phyloP scores from a whole-genome alignment of 2,888 invertebrate genomes.

The Luperina testacea region DNA sequence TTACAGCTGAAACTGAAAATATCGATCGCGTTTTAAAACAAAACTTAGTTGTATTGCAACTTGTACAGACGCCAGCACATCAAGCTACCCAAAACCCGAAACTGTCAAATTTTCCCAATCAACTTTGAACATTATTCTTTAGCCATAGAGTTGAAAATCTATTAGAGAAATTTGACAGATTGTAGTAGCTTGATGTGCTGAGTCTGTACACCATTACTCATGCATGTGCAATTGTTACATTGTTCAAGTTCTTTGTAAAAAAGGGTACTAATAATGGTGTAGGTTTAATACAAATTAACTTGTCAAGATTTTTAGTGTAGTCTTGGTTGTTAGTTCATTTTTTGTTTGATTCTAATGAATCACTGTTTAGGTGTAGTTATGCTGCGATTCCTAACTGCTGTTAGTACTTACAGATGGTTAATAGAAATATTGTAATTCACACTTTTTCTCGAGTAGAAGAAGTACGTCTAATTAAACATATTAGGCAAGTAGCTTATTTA shows the following conservation, averaged over 20 bases:
- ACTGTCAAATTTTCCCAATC: too few species aligned
- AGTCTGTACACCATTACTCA: background rate
- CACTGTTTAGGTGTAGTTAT: background rate
- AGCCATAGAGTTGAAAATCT: too few species aligned
- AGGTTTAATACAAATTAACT: conserved; percentile 22
- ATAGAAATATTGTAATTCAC: background rate
- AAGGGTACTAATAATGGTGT: background rate
- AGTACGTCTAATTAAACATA: background rate
- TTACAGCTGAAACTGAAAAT: background rate
- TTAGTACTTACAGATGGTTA: background rate
- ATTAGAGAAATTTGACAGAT: too few species aligned
- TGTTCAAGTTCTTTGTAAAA: conserved; percentile 11
- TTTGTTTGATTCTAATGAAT: conserved; percentile 16
- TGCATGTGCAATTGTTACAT: conserved; percentile 17
- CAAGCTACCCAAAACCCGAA: too few species aligned
- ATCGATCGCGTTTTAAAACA: background rate
- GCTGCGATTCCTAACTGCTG: background rate
- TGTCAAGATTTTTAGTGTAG: conserved; percentile 16
- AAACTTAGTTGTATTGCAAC: conserved; percentile 3
- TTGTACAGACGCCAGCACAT: background rate
- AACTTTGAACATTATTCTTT: too few species aligned
- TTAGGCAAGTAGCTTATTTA: background rate
- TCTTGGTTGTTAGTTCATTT: background rate
- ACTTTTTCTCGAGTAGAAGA: background rate
- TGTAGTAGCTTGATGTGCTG: too few species aligned